Evolutionary conservation across 1,140 invertebrate species (phyloP).

Genomic region (Coenobita brevimanus): DNA sequence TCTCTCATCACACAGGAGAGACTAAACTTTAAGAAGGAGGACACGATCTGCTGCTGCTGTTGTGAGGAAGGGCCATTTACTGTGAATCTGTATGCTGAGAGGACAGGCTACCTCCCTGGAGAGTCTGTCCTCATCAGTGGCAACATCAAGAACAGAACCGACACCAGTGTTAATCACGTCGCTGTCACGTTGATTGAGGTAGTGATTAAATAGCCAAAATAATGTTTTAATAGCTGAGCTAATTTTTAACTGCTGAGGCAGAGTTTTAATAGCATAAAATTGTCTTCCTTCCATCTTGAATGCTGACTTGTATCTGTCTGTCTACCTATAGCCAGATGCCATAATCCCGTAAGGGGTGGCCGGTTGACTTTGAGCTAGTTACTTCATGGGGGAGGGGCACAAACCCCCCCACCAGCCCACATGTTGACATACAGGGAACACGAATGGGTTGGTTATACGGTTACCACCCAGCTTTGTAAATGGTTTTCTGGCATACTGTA

Average conservation of each 20-base stretch:
- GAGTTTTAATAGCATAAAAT: too few relatives aligned
- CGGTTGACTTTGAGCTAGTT: too few relatives aligned
- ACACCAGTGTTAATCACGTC: background rate
- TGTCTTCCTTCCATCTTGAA: too few relatives aligned
- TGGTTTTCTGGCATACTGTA: too few relatives aligned
- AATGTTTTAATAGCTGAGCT: background rate
- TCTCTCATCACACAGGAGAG: constrained; percentile 8
- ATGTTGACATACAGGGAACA: too few relatives aligned
- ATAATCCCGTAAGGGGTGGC: too few relatives aligned
- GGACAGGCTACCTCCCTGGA: constrained; percentile 20
- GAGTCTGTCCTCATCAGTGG: constrained; percentile 29
- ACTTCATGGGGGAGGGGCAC: too few relatives aligned
- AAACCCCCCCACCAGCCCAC: too few relatives aligned
- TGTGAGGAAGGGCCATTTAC: constrained; percentile 33
- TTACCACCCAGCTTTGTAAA: too few relatives aligned
- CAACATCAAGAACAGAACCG: constrained; percentile 3
- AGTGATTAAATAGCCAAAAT: background rate
- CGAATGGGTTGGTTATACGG: too few relatives aligned
- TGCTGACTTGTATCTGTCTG: too few relatives aligned
- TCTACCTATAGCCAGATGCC: too few relatives aligned
- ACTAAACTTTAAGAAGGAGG: constrained; percentile 15
- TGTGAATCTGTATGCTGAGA: constrained; percentile 15
- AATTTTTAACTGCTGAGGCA: background rate
- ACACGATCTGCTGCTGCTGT: constrained; percentile 18
- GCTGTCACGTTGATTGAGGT: constrained; percentile 4